phyloP scores from a whole-genome alignment of 2,113 vertebrate genomes.

The Stegastes partitus region DNA sequence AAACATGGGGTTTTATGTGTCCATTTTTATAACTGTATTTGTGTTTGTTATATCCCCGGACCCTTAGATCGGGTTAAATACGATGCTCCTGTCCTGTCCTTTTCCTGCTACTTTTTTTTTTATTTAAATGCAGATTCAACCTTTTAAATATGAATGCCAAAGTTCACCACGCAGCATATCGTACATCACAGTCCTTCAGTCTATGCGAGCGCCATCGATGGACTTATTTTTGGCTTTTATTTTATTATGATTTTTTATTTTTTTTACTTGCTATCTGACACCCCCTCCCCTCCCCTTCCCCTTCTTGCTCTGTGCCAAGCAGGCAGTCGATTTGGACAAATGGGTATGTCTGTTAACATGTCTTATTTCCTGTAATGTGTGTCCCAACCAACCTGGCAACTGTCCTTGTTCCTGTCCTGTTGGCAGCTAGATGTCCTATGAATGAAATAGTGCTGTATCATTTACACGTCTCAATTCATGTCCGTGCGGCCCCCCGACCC shows the following conservation, averaged over 20 bases:
- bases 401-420: constrained; percentile 66
- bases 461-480: constrained; percentile 44
- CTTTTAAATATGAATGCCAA: neutral
- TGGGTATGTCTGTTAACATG: constrained; percentile 85
- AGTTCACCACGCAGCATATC: neutral
- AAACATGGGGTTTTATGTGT: too few relatives aligned
- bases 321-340: constrained; percentile 89
- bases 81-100: neutral
- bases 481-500: constrained; percentile 16
- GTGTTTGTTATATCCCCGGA: too few relatives aligned
- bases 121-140: neutral
- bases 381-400: constrained; percentile 57
- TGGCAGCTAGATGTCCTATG: constrained; percentile 49
- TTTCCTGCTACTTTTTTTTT: neutral
- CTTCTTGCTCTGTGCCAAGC: constrained; percentile 78
- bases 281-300: constrained; percentile 56
- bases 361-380: constrained; percentile 71
- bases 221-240: constrained; percentile 44
- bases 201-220: constrained; percentile 13
- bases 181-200: constrained; percentile 3
- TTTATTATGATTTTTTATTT: constrained; percentile 47
- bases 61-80: neutral
- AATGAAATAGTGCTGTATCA: constrained; percentile 65
- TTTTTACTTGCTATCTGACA: constrained; percentile 70
- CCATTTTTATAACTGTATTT: too few relatives aligned